Conservation (phyloP, 2,797 vertebrate genomes). For the Alcedo quadribrachys region DNA sequence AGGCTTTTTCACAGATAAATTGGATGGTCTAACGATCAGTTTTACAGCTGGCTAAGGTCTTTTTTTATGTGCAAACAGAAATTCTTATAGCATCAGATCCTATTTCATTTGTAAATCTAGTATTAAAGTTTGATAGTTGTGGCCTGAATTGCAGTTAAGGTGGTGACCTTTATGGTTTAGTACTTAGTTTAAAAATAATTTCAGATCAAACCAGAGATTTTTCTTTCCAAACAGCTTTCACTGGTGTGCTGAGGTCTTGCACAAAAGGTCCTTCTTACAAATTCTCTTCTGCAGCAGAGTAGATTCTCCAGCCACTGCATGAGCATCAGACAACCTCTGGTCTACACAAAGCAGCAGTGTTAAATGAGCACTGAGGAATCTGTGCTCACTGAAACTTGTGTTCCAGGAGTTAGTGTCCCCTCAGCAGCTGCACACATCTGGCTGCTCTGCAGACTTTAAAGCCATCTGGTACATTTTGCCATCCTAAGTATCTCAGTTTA, state of each 20-base stretch:
- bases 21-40: background rate
- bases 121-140: background rate
- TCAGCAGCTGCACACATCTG: background rate
- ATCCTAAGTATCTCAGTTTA: slow-evolving; percentile 52
- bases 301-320: background rate
- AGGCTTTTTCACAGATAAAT: background rate
- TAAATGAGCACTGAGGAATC: background rate
- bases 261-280: background rate
- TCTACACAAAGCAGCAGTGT: background rate
- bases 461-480: slow-evolving; percentile 45
- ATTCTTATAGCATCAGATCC: background rate
- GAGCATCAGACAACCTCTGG: background rate
- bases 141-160: background rate
- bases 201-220: background rate
- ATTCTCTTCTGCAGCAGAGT: background rate
- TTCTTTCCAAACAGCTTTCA: background rate
- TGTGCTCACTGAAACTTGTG: background rate
- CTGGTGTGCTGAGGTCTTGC: background rate
- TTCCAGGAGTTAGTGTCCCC: background rate
- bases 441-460: slow-evolving; percentile 40
- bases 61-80: slow-evolving; percentile 10
- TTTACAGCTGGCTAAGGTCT: background rate
- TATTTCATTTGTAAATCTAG: slow-evolving; percentile 31
- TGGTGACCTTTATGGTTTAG: background rate
- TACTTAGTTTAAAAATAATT: background rate